These are phyloP conservation scores for Melanostoma mellinum DNA, from an alignment of 2,888 invertebrate species.

Conservation along the genomic window DNA sequence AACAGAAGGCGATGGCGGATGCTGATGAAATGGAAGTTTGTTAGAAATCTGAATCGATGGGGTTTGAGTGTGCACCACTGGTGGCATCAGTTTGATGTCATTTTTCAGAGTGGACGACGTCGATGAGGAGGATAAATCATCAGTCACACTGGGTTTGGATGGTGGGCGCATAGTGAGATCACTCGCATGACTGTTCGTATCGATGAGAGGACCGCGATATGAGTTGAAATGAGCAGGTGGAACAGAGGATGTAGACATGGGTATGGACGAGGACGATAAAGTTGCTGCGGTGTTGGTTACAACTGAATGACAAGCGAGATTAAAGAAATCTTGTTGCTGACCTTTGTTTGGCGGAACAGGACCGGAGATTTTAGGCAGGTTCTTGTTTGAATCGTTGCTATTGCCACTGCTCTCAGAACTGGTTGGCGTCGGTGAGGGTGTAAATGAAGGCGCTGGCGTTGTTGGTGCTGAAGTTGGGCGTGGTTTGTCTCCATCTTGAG, in stretches of 20 bases:
- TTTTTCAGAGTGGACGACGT: conserved; percentile 53
- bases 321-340: conserved; percentile 61
- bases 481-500: conserved; percentile 47
- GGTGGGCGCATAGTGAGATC: conserved; percentile 69
- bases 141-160: conserved; percentile 46
- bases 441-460: conserved; percentile 57
- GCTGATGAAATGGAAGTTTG: conserved; percentile 62
- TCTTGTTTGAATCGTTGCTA: conserved; percentile 64
- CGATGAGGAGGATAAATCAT: conserved; percentile 40
- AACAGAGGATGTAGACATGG: conserved; percentile 42
- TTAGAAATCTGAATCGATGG: conserved; percentile 83
- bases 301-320: conserved; percentile 59
- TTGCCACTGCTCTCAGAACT: conserved; percentile 65
- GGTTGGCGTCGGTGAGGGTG: conserved; percentile 60
- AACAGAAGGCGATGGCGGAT: conserved; percentile 83
- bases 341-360: conserved; percentile 37
- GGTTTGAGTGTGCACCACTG: conserved; percentile 57
- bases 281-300: conserved; percentile 18
- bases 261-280: conserved; percentile 42
- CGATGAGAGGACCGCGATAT: conserved; percentile 52
- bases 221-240: conserved; percentile 58
- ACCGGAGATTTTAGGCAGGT: conserved; percentile 28
- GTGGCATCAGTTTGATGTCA: conserved; percentile 64
- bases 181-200: conserved; percentile 53
- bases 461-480: conserved; percentile 58